phyloP scores from a whole-genome alignment of 2,113 vertebrate genomes.

The Gymnocephalus cernua region DNA sequence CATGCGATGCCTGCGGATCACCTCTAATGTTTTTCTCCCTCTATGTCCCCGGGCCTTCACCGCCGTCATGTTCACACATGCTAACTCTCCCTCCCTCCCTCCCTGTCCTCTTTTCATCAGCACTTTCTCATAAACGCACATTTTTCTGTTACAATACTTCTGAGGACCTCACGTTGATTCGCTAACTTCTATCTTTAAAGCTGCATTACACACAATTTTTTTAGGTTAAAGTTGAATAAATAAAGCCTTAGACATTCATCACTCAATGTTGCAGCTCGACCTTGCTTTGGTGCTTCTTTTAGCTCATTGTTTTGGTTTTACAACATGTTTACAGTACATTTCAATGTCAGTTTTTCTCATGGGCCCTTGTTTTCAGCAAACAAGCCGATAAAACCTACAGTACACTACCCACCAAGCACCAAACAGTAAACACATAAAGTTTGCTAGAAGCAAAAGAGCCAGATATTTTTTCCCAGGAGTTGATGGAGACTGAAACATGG shows the following conservation, averaged over 20 bases:
- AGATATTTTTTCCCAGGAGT: too few relatives aligned
- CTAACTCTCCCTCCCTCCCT: constrained; percentile 42
- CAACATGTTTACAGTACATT: background rate
- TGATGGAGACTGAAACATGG: too few relatives aligned
- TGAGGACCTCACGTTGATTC: constrained; percentile 5
- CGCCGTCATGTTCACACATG: constrained; percentile 77
- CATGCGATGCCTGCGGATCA: constrained; percentile 78
- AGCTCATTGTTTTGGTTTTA: constrained; percentile 26
- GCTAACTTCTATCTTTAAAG: background rate
- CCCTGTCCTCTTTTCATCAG: constrained; percentile 49
- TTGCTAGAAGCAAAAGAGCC: background rate
- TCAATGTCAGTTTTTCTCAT: constrained; percentile 15
- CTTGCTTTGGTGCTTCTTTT: constrained; percentile 11
- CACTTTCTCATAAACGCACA: constrained; percentile 40
- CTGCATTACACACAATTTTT: background rate
- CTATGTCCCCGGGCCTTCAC: constrained; percentile 69
- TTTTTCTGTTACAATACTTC: constrained; percentile 44
- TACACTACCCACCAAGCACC: background rate
- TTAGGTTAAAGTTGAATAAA: background rate
- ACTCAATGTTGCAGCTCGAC: background rate
- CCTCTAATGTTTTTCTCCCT: constrained; percentile 84
- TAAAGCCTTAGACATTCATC: background rate
- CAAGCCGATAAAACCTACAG: constrained; percentile 23
- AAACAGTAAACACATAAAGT: constrained; percentile 24
- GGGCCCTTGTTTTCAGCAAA: constrained; percentile 36